These are phyloP conservation scores for Telmatochromis sp. DNA, from an alignment of 2,113 vertebrate species.

Conservation along the genomic window DNA sequence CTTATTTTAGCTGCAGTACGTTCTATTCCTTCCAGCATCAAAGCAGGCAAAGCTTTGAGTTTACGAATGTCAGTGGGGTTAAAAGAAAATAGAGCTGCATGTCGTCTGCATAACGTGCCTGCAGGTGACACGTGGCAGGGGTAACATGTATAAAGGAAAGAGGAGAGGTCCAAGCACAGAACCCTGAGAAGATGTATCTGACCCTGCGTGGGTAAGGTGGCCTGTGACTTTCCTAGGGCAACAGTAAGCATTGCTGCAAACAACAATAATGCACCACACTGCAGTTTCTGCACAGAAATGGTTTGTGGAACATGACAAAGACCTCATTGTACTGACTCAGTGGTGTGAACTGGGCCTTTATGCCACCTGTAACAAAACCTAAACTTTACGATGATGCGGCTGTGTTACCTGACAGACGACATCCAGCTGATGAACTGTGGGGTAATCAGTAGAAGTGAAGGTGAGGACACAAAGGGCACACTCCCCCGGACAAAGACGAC, in stretches of 20 bases:
- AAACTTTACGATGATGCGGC: not conserved
- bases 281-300: not conserved
- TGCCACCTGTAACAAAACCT: not conserved
- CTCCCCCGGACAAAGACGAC: conserved; percentile 73
- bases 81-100: not conserved
- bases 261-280: not conserved
- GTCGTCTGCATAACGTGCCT: not conserved
- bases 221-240: not conserved
- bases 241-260: not conserved
- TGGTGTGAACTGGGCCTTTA: not conserved
- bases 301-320: not conserved
- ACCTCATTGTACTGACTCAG: not conserved
- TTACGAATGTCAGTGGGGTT: not conserved
- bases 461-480: conserved; percentile 74
- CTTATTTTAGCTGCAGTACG: not conserved
- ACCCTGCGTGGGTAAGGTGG: not conserved
- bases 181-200: not conserved
- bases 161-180: not conserved
- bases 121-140: not conserved
- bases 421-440: conserved; percentile 73
- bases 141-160: not conserved
- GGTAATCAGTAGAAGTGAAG: conserved; percentile 63
- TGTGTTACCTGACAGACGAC: conserved; percentile 81
- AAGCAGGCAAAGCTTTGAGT: not conserved
- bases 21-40: not conserved